These are phyloP conservation scores for Podocnemis expansa DNA, from an alignment of 2,113 vertebrate species.

Conservation along the genomic window DNA sequence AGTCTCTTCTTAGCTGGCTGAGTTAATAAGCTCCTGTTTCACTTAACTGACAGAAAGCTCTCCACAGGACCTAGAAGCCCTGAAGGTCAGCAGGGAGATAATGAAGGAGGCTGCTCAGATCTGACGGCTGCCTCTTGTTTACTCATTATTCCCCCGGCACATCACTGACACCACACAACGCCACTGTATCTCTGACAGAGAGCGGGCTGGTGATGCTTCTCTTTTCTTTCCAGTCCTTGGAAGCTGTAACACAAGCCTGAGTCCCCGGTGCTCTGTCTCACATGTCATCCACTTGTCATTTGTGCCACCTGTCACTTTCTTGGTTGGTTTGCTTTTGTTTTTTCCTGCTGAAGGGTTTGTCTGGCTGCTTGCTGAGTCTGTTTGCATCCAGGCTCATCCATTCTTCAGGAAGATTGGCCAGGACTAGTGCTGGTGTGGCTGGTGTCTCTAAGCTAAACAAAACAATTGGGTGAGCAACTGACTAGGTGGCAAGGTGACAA, in stretches of 20 bases:
- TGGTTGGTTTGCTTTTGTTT: background rate
- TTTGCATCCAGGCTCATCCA: background rate
- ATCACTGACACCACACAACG: fast-evolving
- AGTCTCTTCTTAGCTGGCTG: background rate
- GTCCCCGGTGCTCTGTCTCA: background rate
- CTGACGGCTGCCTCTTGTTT: background rate
- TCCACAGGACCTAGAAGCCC: background rate
- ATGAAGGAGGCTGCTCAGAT: fast-evolving
- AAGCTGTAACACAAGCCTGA: background rate
- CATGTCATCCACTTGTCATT: background rate
- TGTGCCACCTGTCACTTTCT: too few relatives aligned
- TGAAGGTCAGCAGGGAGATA: constrained; percentile 5
- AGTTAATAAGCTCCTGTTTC: constrained; percentile 28
- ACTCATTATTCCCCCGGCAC: background rate
- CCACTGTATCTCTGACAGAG: background rate
- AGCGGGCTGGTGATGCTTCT: background rate
- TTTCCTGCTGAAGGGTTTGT: background rate
- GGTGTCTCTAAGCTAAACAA: background rate
- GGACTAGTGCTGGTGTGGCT: background rate
- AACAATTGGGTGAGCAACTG: background rate
- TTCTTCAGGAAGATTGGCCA: background rate
- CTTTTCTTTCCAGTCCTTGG: fast-evolving
- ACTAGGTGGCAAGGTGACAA: background rate
- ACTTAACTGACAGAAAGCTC: constrained; percentile 26
- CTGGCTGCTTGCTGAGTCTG: fast-evolving